Conservation (phyloP, 2,113 vertebrate species). For the Alethe diademata region DNA sequence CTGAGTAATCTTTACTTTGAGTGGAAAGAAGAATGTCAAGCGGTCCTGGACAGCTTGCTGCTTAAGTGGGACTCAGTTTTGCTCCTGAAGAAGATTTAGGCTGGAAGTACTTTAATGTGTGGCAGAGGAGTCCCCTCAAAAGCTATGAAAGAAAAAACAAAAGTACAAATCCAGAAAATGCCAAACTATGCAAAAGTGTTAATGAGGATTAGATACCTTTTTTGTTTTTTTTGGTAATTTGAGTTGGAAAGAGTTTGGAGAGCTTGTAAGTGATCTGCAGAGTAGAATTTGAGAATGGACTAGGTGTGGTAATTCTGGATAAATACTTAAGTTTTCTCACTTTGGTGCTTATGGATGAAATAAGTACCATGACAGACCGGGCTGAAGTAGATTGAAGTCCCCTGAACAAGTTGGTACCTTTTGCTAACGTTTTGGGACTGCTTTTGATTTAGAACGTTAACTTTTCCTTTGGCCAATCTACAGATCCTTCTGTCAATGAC, state of each 20-base stretch:
- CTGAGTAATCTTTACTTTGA: conserved; percentile 72
- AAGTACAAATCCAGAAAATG: conserved; percentile 24
- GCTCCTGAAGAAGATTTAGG: conserved; percentile 31
- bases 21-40: conserved; percentile 41
- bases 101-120: conserved; percentile 3
- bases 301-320: conserved; percentile 12
- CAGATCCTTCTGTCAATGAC: neutral
- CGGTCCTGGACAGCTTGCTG: conserved; percentile 65
- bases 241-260: neutral
- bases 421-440: neutral
- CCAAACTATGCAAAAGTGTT: conserved; percentile 66
- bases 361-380: neutral
- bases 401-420: neutral
- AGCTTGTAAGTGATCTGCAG: neutral
- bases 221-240: neutral
- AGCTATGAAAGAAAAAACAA: conserved; percentile 16
- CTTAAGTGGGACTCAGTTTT: conserved; percentile 50
- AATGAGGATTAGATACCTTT: neutral
- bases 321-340: conserved; percentile 17
- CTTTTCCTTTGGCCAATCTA: neutral
- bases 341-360: conserved; percentile 20
- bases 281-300: neutral
- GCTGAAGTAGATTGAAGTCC: conserved; percentile 1
- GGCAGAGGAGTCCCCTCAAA: conserved; percentile 53
- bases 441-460: conserved; percentile 6